Conservation (phyloP, 2,888 invertebrate species). For the Anoplius nigerrimus region DNA sequence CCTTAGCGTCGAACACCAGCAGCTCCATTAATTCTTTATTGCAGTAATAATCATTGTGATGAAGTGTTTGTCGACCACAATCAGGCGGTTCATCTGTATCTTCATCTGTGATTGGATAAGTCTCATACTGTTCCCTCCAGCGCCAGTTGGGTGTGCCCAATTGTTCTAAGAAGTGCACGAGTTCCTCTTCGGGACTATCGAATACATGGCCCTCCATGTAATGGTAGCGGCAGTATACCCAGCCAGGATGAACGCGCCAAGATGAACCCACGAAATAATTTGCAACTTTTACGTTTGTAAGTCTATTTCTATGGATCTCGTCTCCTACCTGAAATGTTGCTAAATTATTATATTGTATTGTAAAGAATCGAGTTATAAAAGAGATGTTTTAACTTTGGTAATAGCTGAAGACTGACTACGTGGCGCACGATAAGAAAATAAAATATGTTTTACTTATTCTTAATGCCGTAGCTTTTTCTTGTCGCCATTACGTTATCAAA, state of each 20-base stretch:
- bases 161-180: conserved; percentile 84
- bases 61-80: conserved; percentile 75
- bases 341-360: no score
- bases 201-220: conserved; percentile 87
- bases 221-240: conserved; percentile 93
- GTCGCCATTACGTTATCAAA: no score
- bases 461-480: no score
- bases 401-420: no score
- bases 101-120: conserved; percentile 45
- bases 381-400: no score
- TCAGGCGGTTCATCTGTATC: conserved; percentile 60
- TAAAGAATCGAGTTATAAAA: no score
- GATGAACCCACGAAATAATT: conserved; percentile 84
- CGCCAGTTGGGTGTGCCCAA: conserved; percentile 79
- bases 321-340: conserved; percentile 88
- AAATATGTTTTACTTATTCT: no score
- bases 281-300: conserved; percentile 83
- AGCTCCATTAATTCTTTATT: conserved; percentile 90
- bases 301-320: conserved; percentile 82
- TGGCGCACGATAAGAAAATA: no score
- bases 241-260: conserved; percentile 90
- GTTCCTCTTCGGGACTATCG: conserved; percentile 83
- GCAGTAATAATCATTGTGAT: conserved; percentile 86
- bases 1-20: conserved; percentile 91
- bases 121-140: conserved; percentile 81